These are phyloP conservation scores for Hylyphantes graminicola DNA, from an alignment of 1,140 invertebrate genomes.

Conservation along the genomic window DNA sequence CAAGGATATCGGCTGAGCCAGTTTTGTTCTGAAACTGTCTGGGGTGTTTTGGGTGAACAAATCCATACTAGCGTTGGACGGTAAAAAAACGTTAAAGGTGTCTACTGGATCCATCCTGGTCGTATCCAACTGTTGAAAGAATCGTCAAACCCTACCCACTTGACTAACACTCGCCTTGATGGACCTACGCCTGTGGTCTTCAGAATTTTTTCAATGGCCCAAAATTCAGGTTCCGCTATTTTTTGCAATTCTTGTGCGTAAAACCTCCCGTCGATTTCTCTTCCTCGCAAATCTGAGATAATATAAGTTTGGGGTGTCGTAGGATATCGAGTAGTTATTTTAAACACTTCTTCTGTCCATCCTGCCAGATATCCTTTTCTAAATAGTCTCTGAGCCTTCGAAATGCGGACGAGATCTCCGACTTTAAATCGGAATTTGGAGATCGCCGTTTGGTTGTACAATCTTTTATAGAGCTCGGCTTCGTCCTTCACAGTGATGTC, in stretches of 20 bases:
- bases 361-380: background rate
- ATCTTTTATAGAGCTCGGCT: background rate
- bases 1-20: background rate
- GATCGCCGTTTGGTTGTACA: background rate
- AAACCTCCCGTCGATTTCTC: background rate
- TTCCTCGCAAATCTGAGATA: background rate
- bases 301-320: background rate
- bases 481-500: background rate
- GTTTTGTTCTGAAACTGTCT: background rate
- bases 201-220: background rate
- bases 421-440: background rate
- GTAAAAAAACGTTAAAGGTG: background rate
- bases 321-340: background rate
- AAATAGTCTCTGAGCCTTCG: background rate
- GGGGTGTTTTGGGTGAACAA: background rate
- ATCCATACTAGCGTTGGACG: background rate
- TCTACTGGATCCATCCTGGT: background rate
- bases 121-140: slow-evolving; percentile 1
- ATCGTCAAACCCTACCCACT: slow-evolving; percentile 5
- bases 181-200: background rate
- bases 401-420: background rate
- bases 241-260: background rate
- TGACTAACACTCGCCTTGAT: background rate
- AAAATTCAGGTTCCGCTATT: background rate
- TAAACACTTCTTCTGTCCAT: background rate